A percentile compares a stretch with the other conserved stretches of the same genome.
phyloP scores from a whole-genome alignment of 2,797 vertebrate genomes.

The Masticophis lateralis region DNA sequence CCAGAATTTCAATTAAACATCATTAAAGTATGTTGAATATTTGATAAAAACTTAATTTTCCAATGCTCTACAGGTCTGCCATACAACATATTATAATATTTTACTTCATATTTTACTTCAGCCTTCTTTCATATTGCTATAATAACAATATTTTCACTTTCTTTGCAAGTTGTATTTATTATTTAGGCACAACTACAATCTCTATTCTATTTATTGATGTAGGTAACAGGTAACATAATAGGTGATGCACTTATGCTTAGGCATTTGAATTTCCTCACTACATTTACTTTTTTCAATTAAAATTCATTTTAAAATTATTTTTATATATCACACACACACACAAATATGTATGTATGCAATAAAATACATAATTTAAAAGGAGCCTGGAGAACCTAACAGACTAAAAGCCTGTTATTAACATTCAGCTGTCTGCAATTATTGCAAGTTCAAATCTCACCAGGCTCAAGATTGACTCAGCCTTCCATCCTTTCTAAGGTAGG shows the following conservation, averaged over 20 bases:
- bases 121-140: neutral
- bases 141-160: neutral
- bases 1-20: neutral
- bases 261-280: neutral
- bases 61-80: neutral
- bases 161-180: neutral
- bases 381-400: no score
- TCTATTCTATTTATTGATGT: neutral
- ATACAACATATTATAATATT: neutral
- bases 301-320: no score
- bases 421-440: no score
- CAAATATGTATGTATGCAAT: no score
- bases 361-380: no score
- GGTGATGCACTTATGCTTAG: neutral
- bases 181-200: neutral
- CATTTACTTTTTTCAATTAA: neutral
- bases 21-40: neutral
- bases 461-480: no score
- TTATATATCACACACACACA: no score
- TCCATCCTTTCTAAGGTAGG: no score
- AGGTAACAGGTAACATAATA: neutral
- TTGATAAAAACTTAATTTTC: neutral
- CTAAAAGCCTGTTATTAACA: no score
- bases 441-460: no score
- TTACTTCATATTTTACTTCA: neutral